Percentiles rank a stretch among this genome's conserved stretches.
Conservation (phyloP, 2,113 vertebrate species). For the Zosterops pallidus region DNA sequence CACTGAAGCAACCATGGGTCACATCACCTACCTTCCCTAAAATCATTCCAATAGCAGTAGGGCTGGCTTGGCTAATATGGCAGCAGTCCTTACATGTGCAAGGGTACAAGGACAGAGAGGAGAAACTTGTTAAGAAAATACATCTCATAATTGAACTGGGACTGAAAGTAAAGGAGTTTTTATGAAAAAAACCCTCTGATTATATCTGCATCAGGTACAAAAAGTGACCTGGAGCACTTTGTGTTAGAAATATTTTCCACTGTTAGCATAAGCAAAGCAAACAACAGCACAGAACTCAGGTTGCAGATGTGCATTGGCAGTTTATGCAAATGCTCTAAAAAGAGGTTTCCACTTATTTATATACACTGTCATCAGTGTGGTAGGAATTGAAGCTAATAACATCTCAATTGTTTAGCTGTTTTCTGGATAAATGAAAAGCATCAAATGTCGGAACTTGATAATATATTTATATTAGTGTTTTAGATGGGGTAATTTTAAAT, state of each 20-base stretch:
- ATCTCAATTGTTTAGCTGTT: neutral
- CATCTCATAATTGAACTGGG: neutral
- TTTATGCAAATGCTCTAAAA: neutral
- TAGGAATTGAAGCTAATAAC: neutral
- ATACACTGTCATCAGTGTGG: neutral
- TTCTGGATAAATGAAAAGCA: neutral
- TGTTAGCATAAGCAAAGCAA: neutral
- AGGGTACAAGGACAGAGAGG: neutral
- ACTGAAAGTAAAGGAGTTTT: neutral
- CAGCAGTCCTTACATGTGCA: neutral
- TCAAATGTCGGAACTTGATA: neutral
- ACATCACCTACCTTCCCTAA: neutral
- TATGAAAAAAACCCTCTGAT: neutral
- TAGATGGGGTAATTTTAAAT: neutral
- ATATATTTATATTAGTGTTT: neutral
- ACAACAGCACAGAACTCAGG: neutral
- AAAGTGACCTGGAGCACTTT: neutral
- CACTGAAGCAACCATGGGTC: neutral
- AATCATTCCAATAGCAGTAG: neutral
- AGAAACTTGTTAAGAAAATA: neutral
- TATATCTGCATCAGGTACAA: neutral
- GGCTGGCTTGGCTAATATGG: neutral
- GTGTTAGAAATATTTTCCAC: constrained; percentile 1
- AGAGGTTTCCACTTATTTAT: neutral
- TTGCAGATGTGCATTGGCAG: neutral